Evolutionary conservation across 2,888 invertebrate species (phyloP).

Genomic region (Lasioglossum zephyrum): DNA sequence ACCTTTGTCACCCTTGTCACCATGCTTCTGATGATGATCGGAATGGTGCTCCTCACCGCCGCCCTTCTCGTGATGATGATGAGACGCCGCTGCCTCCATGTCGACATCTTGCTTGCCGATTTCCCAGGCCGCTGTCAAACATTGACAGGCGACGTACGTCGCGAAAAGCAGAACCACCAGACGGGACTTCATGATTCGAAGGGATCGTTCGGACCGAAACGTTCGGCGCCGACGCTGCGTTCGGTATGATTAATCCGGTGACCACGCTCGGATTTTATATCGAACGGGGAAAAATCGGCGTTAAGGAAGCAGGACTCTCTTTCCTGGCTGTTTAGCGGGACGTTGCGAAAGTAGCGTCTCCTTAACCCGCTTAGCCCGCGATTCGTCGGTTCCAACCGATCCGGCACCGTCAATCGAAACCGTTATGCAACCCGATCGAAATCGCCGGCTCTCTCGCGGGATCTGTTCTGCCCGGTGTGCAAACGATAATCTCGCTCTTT

Average conservation of each 20-base stretch:
- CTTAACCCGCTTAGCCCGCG: constrained; percentile 78
- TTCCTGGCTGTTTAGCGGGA: constrained; percentile 68
- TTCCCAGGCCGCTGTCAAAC: constrained; percentile 81
- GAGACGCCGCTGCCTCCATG: constrained; percentile 85
- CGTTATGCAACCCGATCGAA: constrained; percentile 74
- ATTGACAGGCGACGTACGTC: constrained; percentile 30
- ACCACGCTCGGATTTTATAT: constrained; percentile 79
- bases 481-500: constrained; percentile 47
- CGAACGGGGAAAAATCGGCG: constrained; percentile 76
- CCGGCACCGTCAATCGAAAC: constrained; percentile 62
- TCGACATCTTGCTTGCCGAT: constrained; percentile 85
- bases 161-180: constrained; percentile 43
- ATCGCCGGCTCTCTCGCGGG: constrained; percentile 69
- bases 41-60: constrained; percentile 89
- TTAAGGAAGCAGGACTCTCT: constrained; percentile 75
- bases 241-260: constrained; percentile 70
- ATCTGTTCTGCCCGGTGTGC: constrained; percentile 55
- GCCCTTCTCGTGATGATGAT: constrained; percentile 86
- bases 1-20: constrained; percentile 90
- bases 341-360: constrained; percentile 78
- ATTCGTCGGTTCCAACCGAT: constrained; percentile 66
- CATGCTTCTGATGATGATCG: constrained; percentile 88
- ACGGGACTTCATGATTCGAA: constrained; percentile 45
- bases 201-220: constrained; percentile 35
- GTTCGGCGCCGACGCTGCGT: constrained; percentile 64